Evolutionary conservation across 1,140 invertebrate genomes (phyloP).

Genomic region (Anagrus nilaparvatae): DNA sequence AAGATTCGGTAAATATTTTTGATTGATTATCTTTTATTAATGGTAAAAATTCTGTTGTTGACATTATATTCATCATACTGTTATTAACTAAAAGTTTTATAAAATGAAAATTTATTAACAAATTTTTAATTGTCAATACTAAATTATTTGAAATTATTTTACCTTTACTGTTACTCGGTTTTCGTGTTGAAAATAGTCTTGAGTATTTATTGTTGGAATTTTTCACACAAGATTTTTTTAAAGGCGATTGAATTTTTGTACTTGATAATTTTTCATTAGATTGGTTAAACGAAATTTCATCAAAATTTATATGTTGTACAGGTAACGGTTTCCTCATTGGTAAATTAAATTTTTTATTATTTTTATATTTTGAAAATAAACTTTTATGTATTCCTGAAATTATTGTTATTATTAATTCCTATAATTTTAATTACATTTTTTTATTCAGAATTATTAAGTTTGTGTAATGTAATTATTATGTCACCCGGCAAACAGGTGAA

Average conservation of each 20-base stretch:
- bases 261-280: conserved; percentile 13
- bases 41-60: conserved; percentile 7
- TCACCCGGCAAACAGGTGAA: too few species aligned
- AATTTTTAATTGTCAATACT: background rate
- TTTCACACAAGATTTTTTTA: conserved; percentile 11
- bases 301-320: conserved; percentile 27
- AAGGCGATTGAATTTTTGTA: conserved; percentile 4
- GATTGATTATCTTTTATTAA: conserved; percentile 7
- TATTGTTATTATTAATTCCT: background rate
- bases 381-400: conserved; percentile 24
- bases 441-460: too few species aligned
- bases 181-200: conserved; percentile 21
- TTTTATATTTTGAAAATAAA: conserved; percentile 24
- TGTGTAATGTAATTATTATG: too few species aligned
- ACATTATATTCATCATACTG: conserved; percentile 11
- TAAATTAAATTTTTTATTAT: conserved; percentile 14
- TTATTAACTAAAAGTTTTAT: conserved; percentile 10
- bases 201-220: conserved; percentile 24
- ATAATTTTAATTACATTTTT: background rate
- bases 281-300: conserved; percentile 18
- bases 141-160: conserved; percentile 1
- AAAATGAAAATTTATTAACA: background rate
- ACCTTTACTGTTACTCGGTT: conserved; percentile 14
- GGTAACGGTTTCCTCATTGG: conserved; percentile 18
- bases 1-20: conserved; percentile 7